Evolutionary conservation across 1,140 invertebrate genomes (phyloP).

Genomic region (Neodiprion pinetum): DNA sequence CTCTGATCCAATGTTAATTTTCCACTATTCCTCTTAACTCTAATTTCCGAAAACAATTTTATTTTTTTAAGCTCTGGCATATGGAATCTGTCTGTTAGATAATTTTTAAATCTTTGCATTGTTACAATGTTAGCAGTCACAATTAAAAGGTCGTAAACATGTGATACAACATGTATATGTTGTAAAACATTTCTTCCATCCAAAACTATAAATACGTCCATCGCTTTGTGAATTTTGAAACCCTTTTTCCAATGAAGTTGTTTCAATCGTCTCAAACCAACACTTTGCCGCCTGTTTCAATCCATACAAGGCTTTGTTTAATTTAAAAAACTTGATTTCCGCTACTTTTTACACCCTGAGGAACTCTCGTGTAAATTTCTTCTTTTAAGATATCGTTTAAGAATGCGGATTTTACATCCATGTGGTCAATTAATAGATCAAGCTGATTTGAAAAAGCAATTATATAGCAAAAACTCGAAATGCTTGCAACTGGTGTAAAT

Average conservation of each 20-base stretch:
- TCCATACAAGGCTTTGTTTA: constrained; percentile 49
- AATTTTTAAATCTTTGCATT: constrained; percentile 36
- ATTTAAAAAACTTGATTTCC: constrained; percentile 37
- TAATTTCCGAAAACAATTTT: constrained; percentile 20
- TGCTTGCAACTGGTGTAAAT: constrained; percentile 41
- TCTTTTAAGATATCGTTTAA: constrained; percentile 51
- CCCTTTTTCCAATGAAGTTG: constrained; percentile 35
- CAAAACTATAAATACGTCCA: constrained; percentile 37
- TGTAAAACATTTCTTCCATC: constrained; percentile 35
- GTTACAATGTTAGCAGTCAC: constrained; percentile 30
- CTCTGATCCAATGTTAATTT: constrained; percentile 15
- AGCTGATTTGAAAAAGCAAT: constrained; percentile 57
- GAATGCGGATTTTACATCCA: constrained; percentile 47
- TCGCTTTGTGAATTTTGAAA: constrained; percentile 41
- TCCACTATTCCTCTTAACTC: constrained; percentile 10
- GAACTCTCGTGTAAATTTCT: constrained; percentile 48
- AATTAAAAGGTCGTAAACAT: constrained; percentile 44
- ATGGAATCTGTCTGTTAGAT: constrained; percentile 28
- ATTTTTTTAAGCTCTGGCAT: constrained; percentile 1
- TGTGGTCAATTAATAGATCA: constrained; percentile 56
- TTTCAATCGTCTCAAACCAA: constrained; percentile 43
- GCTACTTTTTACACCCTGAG: constrained; percentile 42
- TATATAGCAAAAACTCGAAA: constrained; percentile 40
- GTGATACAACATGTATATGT: constrained; percentile 28
- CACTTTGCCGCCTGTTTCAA: constrained; percentile 52